These are phyloP conservation scores for Athene noctua DNA, from an alignment of 2,113 vertebrate species.

Conservation along the genomic window DNA sequence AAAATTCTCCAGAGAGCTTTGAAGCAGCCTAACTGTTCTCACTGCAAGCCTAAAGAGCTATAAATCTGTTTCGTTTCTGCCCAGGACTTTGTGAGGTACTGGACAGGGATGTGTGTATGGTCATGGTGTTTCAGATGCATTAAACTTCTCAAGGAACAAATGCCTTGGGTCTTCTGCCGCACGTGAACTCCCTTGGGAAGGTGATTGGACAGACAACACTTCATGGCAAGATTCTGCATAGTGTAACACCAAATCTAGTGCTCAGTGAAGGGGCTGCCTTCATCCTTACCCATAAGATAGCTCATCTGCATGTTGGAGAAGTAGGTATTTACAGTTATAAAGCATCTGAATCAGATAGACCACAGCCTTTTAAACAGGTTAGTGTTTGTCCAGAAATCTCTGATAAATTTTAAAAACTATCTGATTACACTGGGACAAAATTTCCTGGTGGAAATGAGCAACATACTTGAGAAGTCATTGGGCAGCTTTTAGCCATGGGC, in stretches of 20 bases:
- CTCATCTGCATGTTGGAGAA: neutral
- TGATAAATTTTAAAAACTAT: neutral
- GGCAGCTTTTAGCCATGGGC: neutral
- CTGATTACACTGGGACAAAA: neutral
- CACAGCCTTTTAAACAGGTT: neutral
- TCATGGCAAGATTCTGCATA: neutral
- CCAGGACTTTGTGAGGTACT: neutral
- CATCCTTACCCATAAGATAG: neutral
- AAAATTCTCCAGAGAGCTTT: neutral
- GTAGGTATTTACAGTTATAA: neutral
- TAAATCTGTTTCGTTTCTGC: neutral
- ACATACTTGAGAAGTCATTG: neutral
- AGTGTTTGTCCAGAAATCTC: neutral
- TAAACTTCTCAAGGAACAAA: neutral
- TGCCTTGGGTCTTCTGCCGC: neutral
- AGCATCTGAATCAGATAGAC: neutral
- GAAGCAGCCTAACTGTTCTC: neutral
- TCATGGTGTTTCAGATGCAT: neutral
- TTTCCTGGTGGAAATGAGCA: neutral
- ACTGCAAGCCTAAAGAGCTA: neutral
- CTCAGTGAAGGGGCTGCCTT: neutral
- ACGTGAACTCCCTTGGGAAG: neutral
- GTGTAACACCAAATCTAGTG: neutral
- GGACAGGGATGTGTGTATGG: neutral
- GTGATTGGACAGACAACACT: neutral